Evolutionary conservation across 1,140 invertebrate genomes (phyloP).

Genomic region (Lithobius niger): DNA sequence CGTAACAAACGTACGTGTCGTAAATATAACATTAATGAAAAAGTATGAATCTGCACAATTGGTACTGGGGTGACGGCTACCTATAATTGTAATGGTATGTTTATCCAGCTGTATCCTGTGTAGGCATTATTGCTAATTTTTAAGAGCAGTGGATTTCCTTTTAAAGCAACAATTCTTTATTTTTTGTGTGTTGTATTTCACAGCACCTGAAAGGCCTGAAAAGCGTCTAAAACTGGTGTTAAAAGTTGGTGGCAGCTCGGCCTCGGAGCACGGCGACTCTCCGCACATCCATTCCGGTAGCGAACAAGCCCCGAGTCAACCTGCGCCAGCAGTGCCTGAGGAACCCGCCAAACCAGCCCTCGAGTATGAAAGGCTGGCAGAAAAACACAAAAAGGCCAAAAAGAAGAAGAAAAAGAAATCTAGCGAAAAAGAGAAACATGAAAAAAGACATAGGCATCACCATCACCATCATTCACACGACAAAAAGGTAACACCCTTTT

Average conservation of each 20-base stretch:
- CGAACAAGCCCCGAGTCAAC: slow-evolving; percentile 27
- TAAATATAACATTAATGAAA: no score
- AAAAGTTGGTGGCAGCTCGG: slow-evolving; percentile 58
- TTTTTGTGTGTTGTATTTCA: slow-evolving; percentile 3
- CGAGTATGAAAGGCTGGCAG: slow-evolving; percentile 6
- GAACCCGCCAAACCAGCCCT: slow-evolving; percentile 14
- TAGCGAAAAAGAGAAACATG: slow-evolving; percentile 50
- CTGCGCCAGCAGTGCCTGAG: slow-evolving; percentile 21
- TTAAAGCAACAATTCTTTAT: no score
- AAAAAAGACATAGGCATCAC: slow-evolving; percentile 47
- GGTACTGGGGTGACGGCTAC: no score
- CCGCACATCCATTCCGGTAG: slow-evolving; percentile 24
- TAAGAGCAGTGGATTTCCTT: no score
- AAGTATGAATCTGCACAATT: no score
- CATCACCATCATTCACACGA: slow-evolving; percentile 50
- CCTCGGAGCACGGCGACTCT: slow-evolving; percentile 51
- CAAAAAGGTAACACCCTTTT: slow-evolving; percentile 41
- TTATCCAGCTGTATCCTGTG: no score
- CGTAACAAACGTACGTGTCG: no score
- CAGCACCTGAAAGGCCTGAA: slow-evolving; percentile 14
- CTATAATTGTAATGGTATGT: no score
- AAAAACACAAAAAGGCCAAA: slow-evolving; percentile 31
- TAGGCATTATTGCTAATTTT: no score
- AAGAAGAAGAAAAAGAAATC: slow-evolving; percentile 65
- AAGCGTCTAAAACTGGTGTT: slow-evolving; percentile 59